These are phyloP conservation scores for Gasteruption jaculator DNA, from an alignment of 2,888 invertebrate species.

Conservation along the genomic window DNA sequence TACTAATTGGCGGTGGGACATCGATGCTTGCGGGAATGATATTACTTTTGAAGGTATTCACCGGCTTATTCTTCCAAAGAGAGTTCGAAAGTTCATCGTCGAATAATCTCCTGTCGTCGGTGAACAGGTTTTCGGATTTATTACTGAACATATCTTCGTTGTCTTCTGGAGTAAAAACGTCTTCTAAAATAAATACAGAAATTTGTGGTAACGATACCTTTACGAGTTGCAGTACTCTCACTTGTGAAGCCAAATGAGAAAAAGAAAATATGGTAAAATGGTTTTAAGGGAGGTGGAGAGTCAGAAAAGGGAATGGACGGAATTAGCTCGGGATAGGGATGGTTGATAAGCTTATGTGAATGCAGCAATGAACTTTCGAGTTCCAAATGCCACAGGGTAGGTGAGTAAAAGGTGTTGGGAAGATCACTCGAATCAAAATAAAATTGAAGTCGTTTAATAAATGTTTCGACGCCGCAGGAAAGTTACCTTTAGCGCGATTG, in stretches of 20 bases:
- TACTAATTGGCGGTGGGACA: constrained; percentile 45
- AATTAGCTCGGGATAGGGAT: too few species aligned
- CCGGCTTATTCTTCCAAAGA: constrained; percentile 36
- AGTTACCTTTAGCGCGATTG: constrained; percentile 39
- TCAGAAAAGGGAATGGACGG: too few species aligned
- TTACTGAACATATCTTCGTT: constrained; percentile 32
- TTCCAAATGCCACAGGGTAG: too few species aligned
- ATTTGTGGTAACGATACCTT: constrained; percentile 7
- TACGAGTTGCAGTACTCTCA: neutral
- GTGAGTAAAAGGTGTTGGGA: too few species aligned
- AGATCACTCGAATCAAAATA: too few species aligned
- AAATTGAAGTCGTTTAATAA: too few species aligned
- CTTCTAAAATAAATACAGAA: constrained; percentile 31
- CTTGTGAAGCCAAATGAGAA: neutral
- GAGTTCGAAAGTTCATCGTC: constrained; percentile 33
- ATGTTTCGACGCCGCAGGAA: too few species aligned
- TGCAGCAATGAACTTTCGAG: too few species aligned
- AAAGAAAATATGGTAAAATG: constrained; percentile 6
- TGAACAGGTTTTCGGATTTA: constrained; percentile 35
- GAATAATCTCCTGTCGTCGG: constrained; percentile 32
- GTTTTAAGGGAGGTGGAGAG: too few species aligned
- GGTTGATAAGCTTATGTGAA: too few species aligned
- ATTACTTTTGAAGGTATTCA: constrained; percentile 35
- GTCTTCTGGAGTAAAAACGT: constrained; percentile 36
- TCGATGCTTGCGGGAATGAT: constrained; percentile 46